Base-by-base conservation (phyloP, 2,113 vertebrate genomes). In the Fregata magnificens region DNA sequence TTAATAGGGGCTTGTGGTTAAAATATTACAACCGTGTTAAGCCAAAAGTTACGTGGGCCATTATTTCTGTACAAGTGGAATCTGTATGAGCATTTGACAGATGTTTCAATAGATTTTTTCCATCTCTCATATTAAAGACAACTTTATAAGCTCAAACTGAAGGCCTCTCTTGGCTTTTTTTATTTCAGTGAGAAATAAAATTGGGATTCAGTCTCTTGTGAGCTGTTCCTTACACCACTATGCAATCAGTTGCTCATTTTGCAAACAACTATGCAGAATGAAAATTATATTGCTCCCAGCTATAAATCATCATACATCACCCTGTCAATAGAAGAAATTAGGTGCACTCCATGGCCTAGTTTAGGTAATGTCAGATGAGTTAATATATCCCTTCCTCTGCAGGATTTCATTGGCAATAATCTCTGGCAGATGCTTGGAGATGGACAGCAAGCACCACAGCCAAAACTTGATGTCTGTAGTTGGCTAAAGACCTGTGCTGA, bases 51-150 rank as follows among this genome's bases (percentile, higher is more conserved):
- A 95, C 34, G 44, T 77, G 61, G 56, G 24, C 36, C 66, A 84
- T 88, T 96, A 93, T 93, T 97, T 93, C 73, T 83, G 61, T 63
- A 92, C 49, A 93, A 89, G 56, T 86, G 61, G 88, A 89, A 95
- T 93, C 70, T 95, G 65, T 90, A 88, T 42, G 53, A 82, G 45
- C 72, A 77, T 72, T 93, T 90, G 82, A 95, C 86, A 97, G 67
- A 93, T 56, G 63, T 94, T 95, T 94, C 61, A 82, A 52, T 36
- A 86, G 67, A 83, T 85, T 82, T 59, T 59, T 85, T 94, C 74
- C 87, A 62, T 34, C 71, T 88, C 61, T 80, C 65, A 38, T 42
- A 59, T 66, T 69, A 69, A 32, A 93, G 55, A 70, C 58, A 85
- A 62, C 40, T 86, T 93, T 80, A 67, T 59, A 87, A 87, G 52